These are phyloP conservation scores for Alexandromys fortis DNA, from an alignment of 2,113 vertebrate genomes.

Conservation along the genomic window DNA sequence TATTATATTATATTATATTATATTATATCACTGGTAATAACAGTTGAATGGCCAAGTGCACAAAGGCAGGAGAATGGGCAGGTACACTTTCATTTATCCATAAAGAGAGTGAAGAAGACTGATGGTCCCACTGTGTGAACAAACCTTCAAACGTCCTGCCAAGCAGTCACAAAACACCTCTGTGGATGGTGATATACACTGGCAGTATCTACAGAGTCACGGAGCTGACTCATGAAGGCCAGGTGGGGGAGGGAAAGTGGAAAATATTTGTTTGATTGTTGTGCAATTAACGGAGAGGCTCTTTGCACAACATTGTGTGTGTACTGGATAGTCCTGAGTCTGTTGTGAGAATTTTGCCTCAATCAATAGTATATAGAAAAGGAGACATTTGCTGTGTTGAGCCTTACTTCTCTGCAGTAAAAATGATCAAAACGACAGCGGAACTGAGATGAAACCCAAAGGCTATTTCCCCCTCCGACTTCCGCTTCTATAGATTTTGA, in stretches of 20 bases:
- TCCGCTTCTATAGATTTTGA: background rate
- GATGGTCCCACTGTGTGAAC: background rate
- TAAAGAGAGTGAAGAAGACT: background rate
- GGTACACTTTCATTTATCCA: background rate
- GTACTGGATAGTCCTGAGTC: rapidly evolving
- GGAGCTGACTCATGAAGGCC: background rate
- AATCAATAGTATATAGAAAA: background rate
- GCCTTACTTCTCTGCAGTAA: background rate
- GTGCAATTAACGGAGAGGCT: background rate
- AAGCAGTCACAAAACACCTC: background rate
- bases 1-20: no score
- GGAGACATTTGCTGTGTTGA: background rate
- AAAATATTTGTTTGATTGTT: background rate
- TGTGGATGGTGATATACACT: background rate
- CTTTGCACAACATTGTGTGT: background rate
- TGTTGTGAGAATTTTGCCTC: background rate
- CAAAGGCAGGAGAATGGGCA: background rate
- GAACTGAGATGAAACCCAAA: background rate
- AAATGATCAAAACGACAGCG: background rate
- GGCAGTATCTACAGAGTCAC: background rate
- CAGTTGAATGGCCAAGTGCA: background rate
- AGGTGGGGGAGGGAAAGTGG: no score
- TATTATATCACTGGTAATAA: background rate
- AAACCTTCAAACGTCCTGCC: background rate
- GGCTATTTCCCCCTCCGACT: background rate